Evolutionary conservation across 1,140 invertebrate species (phyloP).

Genomic region (Meloidogyne chitwoodi): DNA sequence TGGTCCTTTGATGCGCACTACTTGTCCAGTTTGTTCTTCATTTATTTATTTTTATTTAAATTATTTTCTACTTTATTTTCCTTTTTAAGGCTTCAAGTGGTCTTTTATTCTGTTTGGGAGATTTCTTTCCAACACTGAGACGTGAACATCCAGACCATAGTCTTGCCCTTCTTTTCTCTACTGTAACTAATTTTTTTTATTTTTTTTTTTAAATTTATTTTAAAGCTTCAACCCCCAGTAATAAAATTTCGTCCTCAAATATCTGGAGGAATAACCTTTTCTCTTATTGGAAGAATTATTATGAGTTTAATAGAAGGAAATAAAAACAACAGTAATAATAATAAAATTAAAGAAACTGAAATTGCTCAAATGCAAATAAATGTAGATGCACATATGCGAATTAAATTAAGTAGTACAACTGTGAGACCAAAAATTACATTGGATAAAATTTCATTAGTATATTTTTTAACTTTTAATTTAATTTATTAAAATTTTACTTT

Average conservation of each 20-base stretch:
- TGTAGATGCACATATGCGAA: slow-evolving; percentile 52
- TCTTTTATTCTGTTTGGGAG: slow-evolving; percentile 53
- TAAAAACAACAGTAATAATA: neutral
- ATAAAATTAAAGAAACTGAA: slow-evolving; percentile 29
- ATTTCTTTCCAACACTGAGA: slow-evolving; percentile 55
- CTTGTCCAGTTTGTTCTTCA: slow-evolving; percentile 13
- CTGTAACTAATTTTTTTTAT: slow-evolving; percentile 7
- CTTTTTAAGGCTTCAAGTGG: slow-evolving; percentile 44
- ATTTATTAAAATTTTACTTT: slow-evolving; percentile 12
- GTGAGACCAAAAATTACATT: slow-evolving; percentile 54
- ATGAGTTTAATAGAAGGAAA: slow-evolving; percentile 23
- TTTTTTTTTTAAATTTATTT: neutral
- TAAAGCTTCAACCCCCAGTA: slow-evolving; percentile 39
- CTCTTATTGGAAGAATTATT: slow-evolving; percentile 47
- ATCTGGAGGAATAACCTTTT: slow-evolving; percentile 51
- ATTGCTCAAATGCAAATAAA: slow-evolving; percentile 52
- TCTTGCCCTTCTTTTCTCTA: slow-evolving; percentile 38
- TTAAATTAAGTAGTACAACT: slow-evolving; percentile 43
- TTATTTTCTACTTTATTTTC: neutral
- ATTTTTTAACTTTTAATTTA: slow-evolving; percentile 11
- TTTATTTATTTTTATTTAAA: neutral
- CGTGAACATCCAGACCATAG: slow-evolving; percentile 37
- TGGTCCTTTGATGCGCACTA: slow-evolving; percentile 57
- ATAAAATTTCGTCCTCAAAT: slow-evolving; percentile 38
- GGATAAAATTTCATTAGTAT: slow-evolving; percentile 49